These are phyloP conservation scores for Drosophila paramelanica DNA, from an alignment of 2,888 invertebrate species.

Conservation along the genomic window DNA sequence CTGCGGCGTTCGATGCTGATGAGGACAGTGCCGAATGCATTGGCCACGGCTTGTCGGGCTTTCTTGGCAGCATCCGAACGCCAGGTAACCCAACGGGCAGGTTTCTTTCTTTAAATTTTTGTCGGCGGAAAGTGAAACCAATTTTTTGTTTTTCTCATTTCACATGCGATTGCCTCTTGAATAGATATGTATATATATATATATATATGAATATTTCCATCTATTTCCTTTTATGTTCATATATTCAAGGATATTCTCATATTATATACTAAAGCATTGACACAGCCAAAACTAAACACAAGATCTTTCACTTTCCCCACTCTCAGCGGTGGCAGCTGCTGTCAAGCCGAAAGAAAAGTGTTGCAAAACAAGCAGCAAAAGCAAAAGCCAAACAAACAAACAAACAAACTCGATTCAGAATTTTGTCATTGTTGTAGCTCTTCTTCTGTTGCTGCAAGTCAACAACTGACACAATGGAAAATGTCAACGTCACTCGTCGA, in stretches of 20 bases:
- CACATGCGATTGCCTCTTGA: constrained; percentile 20
- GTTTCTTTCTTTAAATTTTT: constrained; percentile 23
- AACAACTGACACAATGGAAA: constrained; percentile 51
- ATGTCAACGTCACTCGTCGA: constrained; percentile 45
- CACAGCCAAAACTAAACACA: constrained; percentile 14
- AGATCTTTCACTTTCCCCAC: background rate
- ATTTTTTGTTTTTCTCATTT: constrained; percentile 35
- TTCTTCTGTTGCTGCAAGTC: constrained; percentile 36
- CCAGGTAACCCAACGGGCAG: constrained; percentile 11
- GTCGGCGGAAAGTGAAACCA: constrained; percentile 25
- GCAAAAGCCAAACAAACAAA: constrained; percentile 15
- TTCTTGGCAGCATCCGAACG: constrained; percentile 26
- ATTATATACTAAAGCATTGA: background rate
- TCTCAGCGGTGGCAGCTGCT: constrained; percentile 33
- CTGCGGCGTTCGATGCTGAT: constrained; percentile 19
- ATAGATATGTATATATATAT: background rate
- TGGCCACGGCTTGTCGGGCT: constrained; percentile 46
- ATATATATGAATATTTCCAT: background rate
- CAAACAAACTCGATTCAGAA: constrained; percentile 17
- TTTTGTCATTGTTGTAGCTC: constrained; percentile 30
- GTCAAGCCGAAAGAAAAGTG: constrained; percentile 42
- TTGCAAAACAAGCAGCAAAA: constrained; percentile 30
- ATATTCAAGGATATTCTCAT: constrained; percentile 10
- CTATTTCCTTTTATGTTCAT: no score
- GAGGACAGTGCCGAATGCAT: constrained; percentile 49